A percentile compares a stretch with the other conserved stretches of the same genome.
phyloP scores from a whole-genome alignment of 2,113 vertebrate genomes.

The Acinonyx jubatus region DNA sequence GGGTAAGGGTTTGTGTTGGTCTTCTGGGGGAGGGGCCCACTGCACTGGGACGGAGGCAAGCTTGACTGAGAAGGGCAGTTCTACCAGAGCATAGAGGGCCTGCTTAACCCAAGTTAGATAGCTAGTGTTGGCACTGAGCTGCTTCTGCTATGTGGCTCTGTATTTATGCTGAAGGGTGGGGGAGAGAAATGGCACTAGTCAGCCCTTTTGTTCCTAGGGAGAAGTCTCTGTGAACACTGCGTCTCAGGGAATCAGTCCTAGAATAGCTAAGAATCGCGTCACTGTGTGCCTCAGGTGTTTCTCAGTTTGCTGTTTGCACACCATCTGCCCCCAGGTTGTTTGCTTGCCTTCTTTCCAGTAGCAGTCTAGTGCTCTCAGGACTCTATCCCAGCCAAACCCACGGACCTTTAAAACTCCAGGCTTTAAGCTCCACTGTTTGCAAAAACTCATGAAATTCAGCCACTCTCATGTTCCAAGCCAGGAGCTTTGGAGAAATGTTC shows the following conservation, averaged over 20 bases:
- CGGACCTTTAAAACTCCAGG: neutral
- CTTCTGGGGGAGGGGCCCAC: neutral
- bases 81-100: neutral
- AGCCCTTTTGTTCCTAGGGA: neutral
- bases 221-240: neutral
- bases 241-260: neutral
- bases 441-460: neutral
- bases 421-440: neutral
- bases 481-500: neutral
- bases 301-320: neutral
- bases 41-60: neutral
- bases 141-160: neutral
- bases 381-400: neutral
- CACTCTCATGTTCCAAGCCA: neutral
- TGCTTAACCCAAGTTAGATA: neutral
- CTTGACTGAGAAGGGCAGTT: neutral
- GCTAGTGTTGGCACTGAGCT: neutral
- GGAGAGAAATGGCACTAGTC: neutral
- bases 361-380: neutral
- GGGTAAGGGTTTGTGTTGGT: neutral
- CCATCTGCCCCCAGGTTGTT: neutral
- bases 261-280: neutral
- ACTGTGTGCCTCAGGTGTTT: neutral
- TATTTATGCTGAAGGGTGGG: neutral
- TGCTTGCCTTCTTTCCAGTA: neutral